These are phyloP conservation scores for Probosciger aterrimus DNA, from an alignment of 2,113 vertebrate genomes.

Conservation along the genomic window DNA sequence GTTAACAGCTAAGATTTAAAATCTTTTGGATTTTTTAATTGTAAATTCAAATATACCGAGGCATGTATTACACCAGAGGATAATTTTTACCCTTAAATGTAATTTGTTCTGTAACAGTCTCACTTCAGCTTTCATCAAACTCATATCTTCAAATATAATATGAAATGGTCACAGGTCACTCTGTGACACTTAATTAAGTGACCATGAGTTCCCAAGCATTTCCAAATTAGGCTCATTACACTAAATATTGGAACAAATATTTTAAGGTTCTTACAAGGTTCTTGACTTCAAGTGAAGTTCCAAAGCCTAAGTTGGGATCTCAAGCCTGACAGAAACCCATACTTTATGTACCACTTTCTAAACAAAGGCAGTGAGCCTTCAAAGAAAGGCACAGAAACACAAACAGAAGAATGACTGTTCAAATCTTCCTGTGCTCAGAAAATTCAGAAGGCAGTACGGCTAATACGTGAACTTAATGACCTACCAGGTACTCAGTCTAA, in stretches of 20 bases:
- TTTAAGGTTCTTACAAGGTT: neutral
- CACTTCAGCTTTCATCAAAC: neutral
- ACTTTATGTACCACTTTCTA: neutral
- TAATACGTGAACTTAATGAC: neutral
- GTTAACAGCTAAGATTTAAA: neutral
- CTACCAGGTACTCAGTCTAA: neutral
- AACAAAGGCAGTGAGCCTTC: neutral
- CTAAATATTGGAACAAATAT: neutral
- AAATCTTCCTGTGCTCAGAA: neutral
- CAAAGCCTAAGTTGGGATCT: neutral
- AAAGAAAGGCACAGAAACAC: neutral
- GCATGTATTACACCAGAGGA: neutral
- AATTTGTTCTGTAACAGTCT: neutral
- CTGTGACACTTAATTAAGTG: neutral
- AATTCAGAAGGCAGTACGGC: rapidly evolving
- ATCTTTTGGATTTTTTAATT: neutral
- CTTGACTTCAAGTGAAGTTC: neutral
- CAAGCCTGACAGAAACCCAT: neutral
- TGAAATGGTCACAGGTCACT: neutral
- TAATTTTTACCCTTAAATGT: neutral
- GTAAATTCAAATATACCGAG: neutral
- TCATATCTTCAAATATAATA: neutral
- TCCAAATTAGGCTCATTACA: neutral
- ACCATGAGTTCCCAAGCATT: neutral
- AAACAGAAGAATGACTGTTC: neutral